Base-by-base conservation (phyloP, 2,888 invertebrate species). In the Oligia strigilis region DNA sequence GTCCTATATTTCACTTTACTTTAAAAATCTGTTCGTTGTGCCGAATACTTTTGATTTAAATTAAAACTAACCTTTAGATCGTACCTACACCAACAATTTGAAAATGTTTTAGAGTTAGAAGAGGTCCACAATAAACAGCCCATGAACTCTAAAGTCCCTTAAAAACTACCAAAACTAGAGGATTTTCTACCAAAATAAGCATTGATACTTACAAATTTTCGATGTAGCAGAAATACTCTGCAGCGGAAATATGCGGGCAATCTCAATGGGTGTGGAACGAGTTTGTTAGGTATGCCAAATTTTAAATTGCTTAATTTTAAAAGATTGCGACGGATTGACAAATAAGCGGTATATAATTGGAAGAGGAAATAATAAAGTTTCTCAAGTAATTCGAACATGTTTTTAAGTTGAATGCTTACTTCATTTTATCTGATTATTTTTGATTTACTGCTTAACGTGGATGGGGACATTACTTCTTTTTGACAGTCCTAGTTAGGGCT, bases 231-330 rank as follows among this genome's bases (percentile, higher is more conserved):
- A 83, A 77, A 80, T 70, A 86, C 80, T 75, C 81, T 87, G 82
- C 80, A 76, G 70, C 80, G 83, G 84, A 89, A 89, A 83, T 82
- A 89, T 86, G 84, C 78, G 70, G 75, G 36, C 80, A 79, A 81
- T 84, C 80, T 80, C 64, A 80, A 83, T 89, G 83, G 89, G 89
- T 87, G 89, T 79, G 89, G 89, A 87, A 89, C 89, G n/a, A 82
- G 89, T 88, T 89, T 85, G 78, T 87, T 89, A 86, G 87, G 80
- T 86, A 88, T 87, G 85, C 83, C 88, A 88, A 89, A 89, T 89
- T 89, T 87, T 83, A 89, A 89, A 88, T 89, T 89, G 77, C 88
- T 88, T 88, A 86, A 88, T 88, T 89, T 86, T 74, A 84, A 84
- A 88, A 89, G 84, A 89, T 89, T 86, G 85, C 89, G 78, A 83